Evolutionary conservation across 2,113 vertebrate species (phyloP).

Genomic region (Anarrhichthys ocellatus): DNA sequence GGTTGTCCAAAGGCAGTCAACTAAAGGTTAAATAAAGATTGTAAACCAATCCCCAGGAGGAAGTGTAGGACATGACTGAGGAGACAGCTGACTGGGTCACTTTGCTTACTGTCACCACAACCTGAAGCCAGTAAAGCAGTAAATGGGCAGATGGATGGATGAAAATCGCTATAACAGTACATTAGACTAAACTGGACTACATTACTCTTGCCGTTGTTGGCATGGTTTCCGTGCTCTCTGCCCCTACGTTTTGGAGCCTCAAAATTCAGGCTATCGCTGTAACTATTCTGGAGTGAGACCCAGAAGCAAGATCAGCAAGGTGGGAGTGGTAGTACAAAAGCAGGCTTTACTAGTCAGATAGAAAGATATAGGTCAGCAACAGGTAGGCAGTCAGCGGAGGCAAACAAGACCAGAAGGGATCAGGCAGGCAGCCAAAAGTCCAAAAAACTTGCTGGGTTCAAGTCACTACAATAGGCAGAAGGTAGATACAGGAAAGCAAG

Average conservation of each 20-base stretch:
- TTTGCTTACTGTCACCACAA: slow-evolving; percentile 11
- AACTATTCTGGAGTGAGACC: slow-evolving; percentile 32
- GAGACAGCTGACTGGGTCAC: neutral
- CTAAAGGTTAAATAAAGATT: slow-evolving; percentile 57
- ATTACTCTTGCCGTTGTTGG: slow-evolving; percentile 17
- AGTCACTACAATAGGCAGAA: slow-evolving; percentile 32
- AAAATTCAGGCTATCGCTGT: slow-evolving; percentile 29
- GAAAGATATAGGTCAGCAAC: slow-evolving; percentile 46
- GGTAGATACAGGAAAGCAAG: slow-evolving; percentile 7
- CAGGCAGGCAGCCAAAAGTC: slow-evolving; percentile 59
- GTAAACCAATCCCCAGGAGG: slow-evolving; percentile 29
- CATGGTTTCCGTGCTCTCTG: slow-evolving; percentile 29
- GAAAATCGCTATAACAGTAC: slow-evolving; percentile 15
- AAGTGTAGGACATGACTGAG: neutral
- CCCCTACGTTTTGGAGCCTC: slow-evolving; percentile 13
- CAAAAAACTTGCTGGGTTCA: slow-evolving; percentile 47
- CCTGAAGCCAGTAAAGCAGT: neutral
- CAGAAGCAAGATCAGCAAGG: slow-evolving; percentile 33
- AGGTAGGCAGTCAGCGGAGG: slow-evolving; percentile 52
- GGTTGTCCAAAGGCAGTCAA: slow-evolving; percentile 1
- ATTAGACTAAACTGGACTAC: neutral
- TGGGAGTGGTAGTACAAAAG: slow-evolving; percentile 37
- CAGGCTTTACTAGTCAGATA: slow-evolving; percentile 40
- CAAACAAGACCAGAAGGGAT: slow-evolving; percentile 40
- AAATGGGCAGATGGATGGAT: slow-evolving; percentile 18